Evolutionary conservation across 2,888 invertebrate genomes (phyloP).

Genomic region (Hypselothyrea guttata): DNA sequence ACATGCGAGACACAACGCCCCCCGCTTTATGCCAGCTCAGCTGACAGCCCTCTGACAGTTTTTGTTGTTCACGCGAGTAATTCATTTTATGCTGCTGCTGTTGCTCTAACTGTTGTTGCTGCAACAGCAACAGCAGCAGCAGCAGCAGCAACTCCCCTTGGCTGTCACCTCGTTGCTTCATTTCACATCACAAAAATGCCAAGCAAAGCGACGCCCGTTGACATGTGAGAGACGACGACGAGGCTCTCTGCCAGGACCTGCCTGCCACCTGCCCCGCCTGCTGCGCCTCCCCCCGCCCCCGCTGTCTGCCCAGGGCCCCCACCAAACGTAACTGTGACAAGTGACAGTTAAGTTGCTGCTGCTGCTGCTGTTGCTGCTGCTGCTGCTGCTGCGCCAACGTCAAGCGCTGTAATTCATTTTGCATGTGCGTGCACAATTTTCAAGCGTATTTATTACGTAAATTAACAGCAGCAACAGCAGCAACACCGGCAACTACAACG

Average conservation of each 20-base stretch:
- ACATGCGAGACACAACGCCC: conserved; percentile 21
- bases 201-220: conserved; percentile 80
- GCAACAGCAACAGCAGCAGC: conserved; percentile 34
- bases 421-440: conserved; percentile 76
- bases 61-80: conserved; percentile 82
- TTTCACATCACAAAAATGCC: conserved; percentile 78
- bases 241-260: conserved; percentile 51
- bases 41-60: conserved; percentile 81
- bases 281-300: conserved; percentile 1
- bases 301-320: conserved; percentile 49
- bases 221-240: conserved; percentile 78
- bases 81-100: conserved; percentile 79
- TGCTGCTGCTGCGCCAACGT: conserved; percentile 52
- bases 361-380: conserved; percentile 28
- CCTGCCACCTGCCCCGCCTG: neutral
- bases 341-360: conserved; percentile 80
- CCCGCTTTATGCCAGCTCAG: conserved; percentile 46
- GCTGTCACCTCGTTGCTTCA: conserved; percentile 80
- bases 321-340: conserved; percentile 76
- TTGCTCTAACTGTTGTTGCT: conserved; percentile 31
- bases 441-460: conserved; percentile 76
- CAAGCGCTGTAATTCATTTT: conserved; percentile 72
- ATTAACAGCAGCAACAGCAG: conserved; percentile 60
- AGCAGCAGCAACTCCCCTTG: conserved; percentile 60
- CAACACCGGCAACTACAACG: conserved; percentile 22